phyloP scores from a whole-genome alignment of 2,888 invertebrate genomes.

The Meghimatium bilineatum region DNA sequence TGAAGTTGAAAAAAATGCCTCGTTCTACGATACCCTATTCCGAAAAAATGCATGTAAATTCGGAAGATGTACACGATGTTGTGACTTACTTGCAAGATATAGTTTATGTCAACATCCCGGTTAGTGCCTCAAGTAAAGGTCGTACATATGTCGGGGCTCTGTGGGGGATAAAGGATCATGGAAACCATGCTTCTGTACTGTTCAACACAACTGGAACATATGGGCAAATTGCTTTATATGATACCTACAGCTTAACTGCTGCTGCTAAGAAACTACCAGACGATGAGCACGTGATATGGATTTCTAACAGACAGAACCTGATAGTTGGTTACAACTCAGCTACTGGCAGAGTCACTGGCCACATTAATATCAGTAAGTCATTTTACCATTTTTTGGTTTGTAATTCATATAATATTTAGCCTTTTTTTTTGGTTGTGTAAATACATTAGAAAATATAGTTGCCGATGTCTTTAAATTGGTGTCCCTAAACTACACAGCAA shows the following conservation, averaged over 20 bases:
- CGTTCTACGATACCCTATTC: background rate
- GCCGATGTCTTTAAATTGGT: no score
- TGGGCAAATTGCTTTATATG: slow-evolving; percentile 16
- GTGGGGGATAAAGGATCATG: slow-evolving; percentile 13
- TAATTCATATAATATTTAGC: no score
- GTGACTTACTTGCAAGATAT: background rate
- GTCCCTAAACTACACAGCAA: no score
- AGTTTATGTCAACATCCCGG: slow-evolving; percentile 19
- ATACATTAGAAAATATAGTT: no score
- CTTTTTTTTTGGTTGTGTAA: no score
- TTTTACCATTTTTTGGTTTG: background rate
- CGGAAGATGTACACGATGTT: background rate
- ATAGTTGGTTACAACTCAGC: background rate
- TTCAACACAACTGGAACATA: background rate
- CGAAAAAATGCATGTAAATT: background rate
- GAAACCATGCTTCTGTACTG: background rate
- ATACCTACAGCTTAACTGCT: background rate
- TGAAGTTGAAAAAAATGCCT: background rate
- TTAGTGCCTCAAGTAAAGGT: background rate
- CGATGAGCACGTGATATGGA: slow-evolving; percentile 1
- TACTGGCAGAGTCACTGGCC: background rate
- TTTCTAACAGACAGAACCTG: background rate
- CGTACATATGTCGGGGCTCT: background rate
- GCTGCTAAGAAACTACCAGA: background rate
- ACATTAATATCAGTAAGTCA: slow-evolving; percentile 13